These are phyloP conservation scores for Cynodonichthys magdalenae DNA, from an alignment of 2,797 vertebrate genomes.

Conservation along the genomic window DNA sequence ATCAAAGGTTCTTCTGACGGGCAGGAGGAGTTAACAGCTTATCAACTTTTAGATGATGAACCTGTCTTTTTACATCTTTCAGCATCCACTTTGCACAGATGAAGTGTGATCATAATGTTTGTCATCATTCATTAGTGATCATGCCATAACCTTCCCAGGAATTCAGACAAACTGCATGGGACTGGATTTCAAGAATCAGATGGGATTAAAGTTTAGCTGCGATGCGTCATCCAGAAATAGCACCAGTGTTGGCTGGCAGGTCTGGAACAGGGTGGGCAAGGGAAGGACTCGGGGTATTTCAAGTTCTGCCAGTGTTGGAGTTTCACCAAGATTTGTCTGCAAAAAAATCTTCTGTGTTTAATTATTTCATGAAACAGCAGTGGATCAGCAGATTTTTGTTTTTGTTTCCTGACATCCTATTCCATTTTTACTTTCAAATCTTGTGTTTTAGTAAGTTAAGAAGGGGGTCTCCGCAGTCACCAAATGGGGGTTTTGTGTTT, in stretches of 20 bases:
- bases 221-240: constrained; percentile 55
- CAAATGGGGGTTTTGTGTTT: too few relatives aligned
- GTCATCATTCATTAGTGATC: constrained; percentile 15
- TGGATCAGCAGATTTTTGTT: constrained; percentile 37
- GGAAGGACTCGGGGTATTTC: constrained; percentile 40
- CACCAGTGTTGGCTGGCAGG: constrained; percentile 29
- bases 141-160: constrained; percentile 1
- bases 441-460: constrained; percentile 13
- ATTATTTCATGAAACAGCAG: constrained; percentile 46
- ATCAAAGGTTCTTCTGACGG: background rate
- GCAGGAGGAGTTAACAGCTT: constrained; percentile 1
- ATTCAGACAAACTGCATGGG: constrained; percentile 20
- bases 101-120: background rate
- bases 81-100: background rate
- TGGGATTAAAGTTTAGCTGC: constrained; percentile 44
- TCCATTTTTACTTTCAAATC: constrained; percentile 21
- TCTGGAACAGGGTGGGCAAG: constrained; percentile 32
- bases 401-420: constrained; percentile 33
- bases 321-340: constrained; percentile 27
- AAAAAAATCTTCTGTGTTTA: constrained; percentile 43
- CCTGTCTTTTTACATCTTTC: constrained; percentile 1
- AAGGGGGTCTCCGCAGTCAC: too few relatives aligned
- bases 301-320: constrained; percentile 34
- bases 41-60: constrained; percentile 5
- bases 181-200: constrained; percentile 32